A percentile compares a stretch with the other conserved stretches of the same genome.
phyloP scores from a whole-genome alignment of 2,113 vertebrate genomes.

The Aix galericulata region DNA sequence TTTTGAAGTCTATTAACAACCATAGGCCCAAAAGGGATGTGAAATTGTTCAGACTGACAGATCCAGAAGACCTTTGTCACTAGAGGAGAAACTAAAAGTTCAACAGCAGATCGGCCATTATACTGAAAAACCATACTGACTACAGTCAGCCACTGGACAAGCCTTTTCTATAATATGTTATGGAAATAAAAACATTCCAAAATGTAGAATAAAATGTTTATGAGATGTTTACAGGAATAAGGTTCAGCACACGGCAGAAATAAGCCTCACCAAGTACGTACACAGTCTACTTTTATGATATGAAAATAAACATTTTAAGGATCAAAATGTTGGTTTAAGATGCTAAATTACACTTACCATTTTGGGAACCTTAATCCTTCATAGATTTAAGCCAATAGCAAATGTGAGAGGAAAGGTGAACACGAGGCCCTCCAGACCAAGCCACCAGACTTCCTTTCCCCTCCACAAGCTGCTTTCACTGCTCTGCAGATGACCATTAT shows the following conservation, averaged over 20 bases:
- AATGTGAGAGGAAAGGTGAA: background rate
- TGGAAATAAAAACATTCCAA: background rate
- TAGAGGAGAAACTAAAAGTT: background rate
- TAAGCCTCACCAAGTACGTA: fast-evolving
- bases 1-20: slow-evolving; percentile 24
- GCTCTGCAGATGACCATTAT: background rate
- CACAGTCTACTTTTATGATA: background rate
- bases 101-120: background rate
- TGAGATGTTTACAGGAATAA: background rate
- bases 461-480: background rate
- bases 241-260: background rate
- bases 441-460: background rate
- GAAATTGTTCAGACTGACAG: slow-evolving; percentile 5
- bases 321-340: background rate
- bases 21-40: background rate
- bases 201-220: fast-evolving
- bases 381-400: background rate
- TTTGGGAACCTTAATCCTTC: background rate
- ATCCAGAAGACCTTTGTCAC: background rate
- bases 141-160: background rate
- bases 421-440: background rate
- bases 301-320: background rate
- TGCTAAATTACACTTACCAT: background rate
- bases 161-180: background rate
- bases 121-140: background rate